Evolutionary conservation across 1,140 invertebrate species (phyloP).

Genomic region (Drosophila obscura): DNA sequence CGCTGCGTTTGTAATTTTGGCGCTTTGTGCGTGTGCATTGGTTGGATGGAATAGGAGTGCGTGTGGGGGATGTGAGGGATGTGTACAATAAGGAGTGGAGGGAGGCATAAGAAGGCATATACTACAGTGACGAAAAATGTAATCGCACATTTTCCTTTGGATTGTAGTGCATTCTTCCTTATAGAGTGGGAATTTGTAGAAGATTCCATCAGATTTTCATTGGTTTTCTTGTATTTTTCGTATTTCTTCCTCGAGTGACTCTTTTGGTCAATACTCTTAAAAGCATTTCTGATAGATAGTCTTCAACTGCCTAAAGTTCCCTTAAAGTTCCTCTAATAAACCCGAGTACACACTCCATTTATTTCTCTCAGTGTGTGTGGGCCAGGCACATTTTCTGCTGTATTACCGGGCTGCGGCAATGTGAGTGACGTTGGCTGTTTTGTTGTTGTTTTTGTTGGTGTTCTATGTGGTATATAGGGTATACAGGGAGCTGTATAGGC

Average conservation of each 20-base stretch:
- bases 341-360: not conserved
- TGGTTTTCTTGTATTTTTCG: not conserved
- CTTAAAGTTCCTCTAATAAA: not conserved
- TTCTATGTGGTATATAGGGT: constrained; percentile 33
- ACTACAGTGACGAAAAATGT: constrained; percentile 45
- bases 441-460: constrained; percentile 38
- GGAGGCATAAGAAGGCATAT: constrained; percentile 8
- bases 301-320: too few species aligned
- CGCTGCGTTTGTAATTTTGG: constrained; percentile 81
- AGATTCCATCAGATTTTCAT: too few species aligned
- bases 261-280: too few species aligned
- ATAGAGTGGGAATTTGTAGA: too few species aligned
- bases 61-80: not conserved
- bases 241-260: too few species aligned
- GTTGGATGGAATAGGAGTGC: not conserved
- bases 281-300: too few species aligned
- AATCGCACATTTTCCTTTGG: constrained; percentile 25
- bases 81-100: not conserved
- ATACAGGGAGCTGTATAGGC: constrained; percentile 9
- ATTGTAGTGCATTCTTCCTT: constrained; percentile 1
- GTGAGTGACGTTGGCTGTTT: constrained; percentile 72
- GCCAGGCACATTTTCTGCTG: constrained; percentile 24
- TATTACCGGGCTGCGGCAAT: constrained; percentile 36
- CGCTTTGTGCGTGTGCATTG: constrained; percentile 78
- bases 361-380: constrained; percentile 10